These are phyloP conservation scores for Halcyon malimbica DNA, from an alignment of 2,113 vertebrate genomes.

Conservation along the genomic window DNA sequence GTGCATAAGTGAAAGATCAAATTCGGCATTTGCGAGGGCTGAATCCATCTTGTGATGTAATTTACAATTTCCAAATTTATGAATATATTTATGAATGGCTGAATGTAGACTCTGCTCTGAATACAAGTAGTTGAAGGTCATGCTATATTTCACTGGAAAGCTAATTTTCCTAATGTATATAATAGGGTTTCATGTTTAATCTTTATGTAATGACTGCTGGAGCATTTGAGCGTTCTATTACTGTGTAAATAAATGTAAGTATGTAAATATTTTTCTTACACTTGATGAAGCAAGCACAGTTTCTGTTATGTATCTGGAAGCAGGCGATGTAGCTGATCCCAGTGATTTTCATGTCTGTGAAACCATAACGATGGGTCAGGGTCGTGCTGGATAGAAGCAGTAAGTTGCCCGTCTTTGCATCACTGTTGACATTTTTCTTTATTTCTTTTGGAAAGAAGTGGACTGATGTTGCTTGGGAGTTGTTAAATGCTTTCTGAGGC, in stretches of 20 bases:
- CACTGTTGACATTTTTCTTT: background rate
- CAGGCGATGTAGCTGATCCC: background rate
- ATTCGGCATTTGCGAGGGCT: background rate
- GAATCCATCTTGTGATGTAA: background rate
- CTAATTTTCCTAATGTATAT: background rate
- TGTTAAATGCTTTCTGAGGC: background rate
- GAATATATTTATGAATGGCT: constrained; percentile 12
- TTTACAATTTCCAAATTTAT: constrained; percentile 6
- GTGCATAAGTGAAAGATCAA: background rate
- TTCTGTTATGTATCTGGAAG: background rate
- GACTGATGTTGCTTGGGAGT: background rate
- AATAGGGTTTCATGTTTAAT: background rate
- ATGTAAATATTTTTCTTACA: background rate
- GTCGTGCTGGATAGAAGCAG: background rate
- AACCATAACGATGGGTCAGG: background rate
- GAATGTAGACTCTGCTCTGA: background rate
- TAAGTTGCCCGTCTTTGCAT: background rate
- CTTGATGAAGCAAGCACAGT: background rate
- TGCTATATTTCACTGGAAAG: background rate
- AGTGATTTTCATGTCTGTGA: background rate
- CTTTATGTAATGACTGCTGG: background rate
- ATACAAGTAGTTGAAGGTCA: background rate
- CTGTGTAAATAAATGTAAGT: background rate
- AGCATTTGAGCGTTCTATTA: background rate
- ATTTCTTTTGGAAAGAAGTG: background rate